Conservation (phyloP, 2,888 invertebrate species). For the Yponomeuta cagnagella region DNA sequence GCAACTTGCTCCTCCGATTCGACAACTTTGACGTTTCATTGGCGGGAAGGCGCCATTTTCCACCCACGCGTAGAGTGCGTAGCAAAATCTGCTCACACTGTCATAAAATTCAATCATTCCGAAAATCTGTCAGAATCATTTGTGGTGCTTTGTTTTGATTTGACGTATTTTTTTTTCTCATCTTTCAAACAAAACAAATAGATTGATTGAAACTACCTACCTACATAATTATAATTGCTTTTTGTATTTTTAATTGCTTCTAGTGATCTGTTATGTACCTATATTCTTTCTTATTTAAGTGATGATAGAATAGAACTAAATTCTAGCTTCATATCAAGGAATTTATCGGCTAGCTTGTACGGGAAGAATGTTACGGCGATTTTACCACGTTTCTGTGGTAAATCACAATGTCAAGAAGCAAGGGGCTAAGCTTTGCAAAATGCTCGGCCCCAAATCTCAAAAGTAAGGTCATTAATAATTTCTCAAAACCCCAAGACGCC, state of each 20-base stretch:
- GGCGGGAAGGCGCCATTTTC: constrained; percentile 53
- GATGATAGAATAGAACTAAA: too few species aligned
- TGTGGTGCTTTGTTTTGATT: too few species aligned
- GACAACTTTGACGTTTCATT: constrained; percentile 61
- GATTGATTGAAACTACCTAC: too few species aligned
- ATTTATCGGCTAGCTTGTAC: background rate
- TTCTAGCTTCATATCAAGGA: background rate
- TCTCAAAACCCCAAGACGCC: background rate
- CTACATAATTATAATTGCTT: too few species aligned
- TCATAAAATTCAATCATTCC: background rate
- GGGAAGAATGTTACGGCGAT: constrained; percentile 40
- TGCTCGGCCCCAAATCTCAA: constrained; percentile 57
- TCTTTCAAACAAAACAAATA: too few species aligned
- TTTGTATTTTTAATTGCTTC: too few species aligned
- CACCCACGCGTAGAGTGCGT: constrained; percentile 7
- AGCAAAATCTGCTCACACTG: constrained; percentile 29
- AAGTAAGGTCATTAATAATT: constrained; percentile 34
- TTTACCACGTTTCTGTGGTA: constrained; percentile 47
- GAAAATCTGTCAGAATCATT: too few species aligned
- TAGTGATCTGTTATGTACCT: too few species aligned
- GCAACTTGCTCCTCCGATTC: constrained; percentile 49
- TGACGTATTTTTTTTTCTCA: too few species aligned
- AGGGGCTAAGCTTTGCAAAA: constrained; percentile 55
- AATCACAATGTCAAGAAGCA: constrained; percentile 48
- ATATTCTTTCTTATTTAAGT: too few species aligned